Evolutionary conservation across 2,113 vertebrate species (phyloP), one percentile per base, ranked within the genome.

Genomic region (Brachyistius frenatus): DNA sequence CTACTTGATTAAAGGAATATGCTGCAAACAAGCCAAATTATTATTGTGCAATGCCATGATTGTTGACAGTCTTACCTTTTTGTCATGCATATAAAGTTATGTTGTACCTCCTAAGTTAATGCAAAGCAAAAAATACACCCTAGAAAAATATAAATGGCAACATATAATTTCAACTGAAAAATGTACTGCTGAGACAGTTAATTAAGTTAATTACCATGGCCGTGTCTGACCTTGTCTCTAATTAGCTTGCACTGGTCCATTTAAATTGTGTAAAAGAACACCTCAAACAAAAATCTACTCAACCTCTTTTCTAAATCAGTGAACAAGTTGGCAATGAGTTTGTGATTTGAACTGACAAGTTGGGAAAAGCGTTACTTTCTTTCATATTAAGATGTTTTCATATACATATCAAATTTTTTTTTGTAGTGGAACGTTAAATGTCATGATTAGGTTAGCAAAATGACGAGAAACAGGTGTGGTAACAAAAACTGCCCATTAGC

Each of bases 1-100:
- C 60, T 23, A 9, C 57, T 73, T 76, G 76, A 81, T 74, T 63
- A 69, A 78, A 71, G 47, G 36, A 78, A 66, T 52, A 56, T 14
- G 1, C 47, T 56, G 46, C 70, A 76, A 65, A 69, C 35, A 33
- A 62, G 16, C 14, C 23, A 65, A 69, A 74, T 71, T 58, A 36
- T 76, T 64, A 68, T 35, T 32, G 23, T 62, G 32, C 1, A 1
- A 72, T 74, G 70, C 46, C 62, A 44, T 32, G 50, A 41, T 39
- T 52, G 52, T 2, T 68, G 30, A 54, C 36, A 67, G 41, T 30
- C 62, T 53, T 61, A 68, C 39, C 39, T 69, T 31, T 68, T 14
- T 76, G 46, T 47, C 55, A 44, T 75, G 37, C 73, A 50, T 62
- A 60, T 61, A 50, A 61, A 52, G 32, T 44, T 15, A 49, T 63